phyloP scores from a whole-genome alignment of 2,797 vertebrate genomes.

The Hydrocynus forskahlii region DNA sequence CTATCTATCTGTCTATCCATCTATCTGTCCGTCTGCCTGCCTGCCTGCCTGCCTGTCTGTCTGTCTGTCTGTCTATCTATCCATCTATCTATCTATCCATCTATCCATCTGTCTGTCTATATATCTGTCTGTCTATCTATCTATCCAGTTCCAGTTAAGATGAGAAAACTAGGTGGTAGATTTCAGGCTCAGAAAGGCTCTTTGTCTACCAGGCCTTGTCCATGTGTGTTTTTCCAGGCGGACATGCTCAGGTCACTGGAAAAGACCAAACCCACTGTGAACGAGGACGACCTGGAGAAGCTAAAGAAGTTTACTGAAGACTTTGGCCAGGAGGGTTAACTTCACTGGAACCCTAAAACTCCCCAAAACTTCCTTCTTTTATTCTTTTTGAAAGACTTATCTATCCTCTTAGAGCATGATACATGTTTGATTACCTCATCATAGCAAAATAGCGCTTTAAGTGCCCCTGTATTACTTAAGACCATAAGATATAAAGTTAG shows the following conservation, averaged over 20 bases:
- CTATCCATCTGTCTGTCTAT: too few relatives aligned
- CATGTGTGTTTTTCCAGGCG: slow-evolving; percentile 63
- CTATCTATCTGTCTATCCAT: too few relatives aligned
- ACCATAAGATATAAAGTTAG: background rate
- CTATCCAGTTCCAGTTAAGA: too few relatives aligned
- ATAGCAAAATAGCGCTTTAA: background rate
- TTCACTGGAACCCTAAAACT: background rate
- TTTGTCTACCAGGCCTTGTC: background rate
- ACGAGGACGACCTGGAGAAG: slow-evolving; percentile 90
- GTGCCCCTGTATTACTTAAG: background rate
- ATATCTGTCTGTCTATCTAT: too few relatives aligned
- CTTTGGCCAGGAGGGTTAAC: slow-evolving; percentile 94
- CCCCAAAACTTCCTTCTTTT: background rate
- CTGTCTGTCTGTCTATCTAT: too few relatives aligned
- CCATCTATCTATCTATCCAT: too few relatives aligned
- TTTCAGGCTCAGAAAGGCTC: too few relatives aligned
- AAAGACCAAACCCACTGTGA: slow-evolving; percentile 92
- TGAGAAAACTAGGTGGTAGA: too few relatives aligned
- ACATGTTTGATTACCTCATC: background rate
- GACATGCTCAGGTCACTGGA: slow-evolving; percentile 88
- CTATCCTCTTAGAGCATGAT: background rate
- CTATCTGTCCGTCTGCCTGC: too few relatives aligned
- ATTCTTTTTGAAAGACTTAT: background rate
- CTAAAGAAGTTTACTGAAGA: slow-evolving; percentile 93
- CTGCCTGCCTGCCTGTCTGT: too few relatives aligned